These are phyloP conservation scores for Macaca mulatta DNA, from an alignment of 2,113 vertebrate genomes.

Conservation along the genomic window DNA sequence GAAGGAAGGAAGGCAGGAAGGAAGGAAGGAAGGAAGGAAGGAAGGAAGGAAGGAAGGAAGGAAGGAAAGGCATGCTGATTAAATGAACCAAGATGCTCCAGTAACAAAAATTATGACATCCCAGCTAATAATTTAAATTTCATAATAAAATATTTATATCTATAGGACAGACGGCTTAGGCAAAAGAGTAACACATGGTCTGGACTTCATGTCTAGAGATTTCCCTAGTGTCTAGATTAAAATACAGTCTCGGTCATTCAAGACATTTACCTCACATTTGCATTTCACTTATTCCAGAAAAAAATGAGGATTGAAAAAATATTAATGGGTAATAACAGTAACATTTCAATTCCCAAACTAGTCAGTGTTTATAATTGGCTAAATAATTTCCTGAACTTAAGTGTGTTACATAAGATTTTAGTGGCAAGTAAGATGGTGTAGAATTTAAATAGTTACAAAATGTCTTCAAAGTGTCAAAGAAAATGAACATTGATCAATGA, in stretches of 20 bases:
- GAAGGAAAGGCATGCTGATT: not conserved
- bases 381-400: conserved; percentile 18
- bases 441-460: not conserved
- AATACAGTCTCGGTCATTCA: not conserved
- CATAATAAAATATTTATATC: not conserved
- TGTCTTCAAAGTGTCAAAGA: not conserved
- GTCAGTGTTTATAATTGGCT: not conserved
- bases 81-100: not conserved
- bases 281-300: not conserved
- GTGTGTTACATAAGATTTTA: not conserved
- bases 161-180: not conserved
- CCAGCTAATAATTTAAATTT: not conserved
- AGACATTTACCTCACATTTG: not conserved
- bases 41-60: not conserved
- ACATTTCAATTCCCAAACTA: not conserved
- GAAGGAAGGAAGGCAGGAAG: too few relatives aligned
- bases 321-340: not conserved
- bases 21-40: not conserved
- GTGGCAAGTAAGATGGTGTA: not conserved
- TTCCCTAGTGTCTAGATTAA: not conserved
- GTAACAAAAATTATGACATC: not conserved
- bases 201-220: not conserved
- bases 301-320: not conserved
- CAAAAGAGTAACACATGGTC: not conserved
- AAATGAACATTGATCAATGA: not conserved